Base-by-base conservation (phyloP, 1,140 invertebrate genomes). In the Anagrus nilaparvatae region DNA sequence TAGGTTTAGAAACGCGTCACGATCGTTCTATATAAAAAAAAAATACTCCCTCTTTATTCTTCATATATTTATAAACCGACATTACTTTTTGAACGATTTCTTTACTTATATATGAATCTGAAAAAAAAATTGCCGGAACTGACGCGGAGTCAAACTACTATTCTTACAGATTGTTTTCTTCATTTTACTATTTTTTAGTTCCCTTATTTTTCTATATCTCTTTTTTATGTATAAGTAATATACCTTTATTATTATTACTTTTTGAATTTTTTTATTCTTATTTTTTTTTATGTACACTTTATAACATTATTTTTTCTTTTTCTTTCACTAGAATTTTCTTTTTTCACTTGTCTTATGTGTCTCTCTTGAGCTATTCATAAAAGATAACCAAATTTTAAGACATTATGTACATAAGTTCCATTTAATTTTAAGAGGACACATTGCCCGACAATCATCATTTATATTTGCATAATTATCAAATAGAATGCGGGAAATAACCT, bases 401-500 rank as follows among this genome's bases (percentile, higher is more conserved):
- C n/a, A n/a, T n/a, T n/a, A n/a, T n/a, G 59, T 54, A n/a, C 19
- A n/a, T 8, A 23, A 29, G 27, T 28, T 27, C 34, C 40, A 21
- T 42, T 41, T 41, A 41, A 46, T 60, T 60, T 63, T 66, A 55
- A 52, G 40, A 59, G 59, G 56, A 63, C 63, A 61, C 63, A 63
- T 62, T 65, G 61, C 56, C 54, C 60, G 59, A 66, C 61, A 65
- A 67, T 67, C 65, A 67, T 67, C 64, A 65, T 67, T 65, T 49
- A 48, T 57, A 68, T 67, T 69, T 67, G 53, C 64, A 67, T 68
- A 66, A 67, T 67, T 68, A 67, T 65, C 61, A 52, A 67, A 65
- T 67, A 64, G 65, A 67, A 62, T 47, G 46, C 28, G 20, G 25
- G 24, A 30, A 18, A 21, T 0, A n/a, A 18, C 13, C 16, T 17